Percentiles rank a stretch among this genome's conserved stretches.
Conservation (phyloP, 2,797 vertebrate species). For the Tarsius wallacei region DNA sequence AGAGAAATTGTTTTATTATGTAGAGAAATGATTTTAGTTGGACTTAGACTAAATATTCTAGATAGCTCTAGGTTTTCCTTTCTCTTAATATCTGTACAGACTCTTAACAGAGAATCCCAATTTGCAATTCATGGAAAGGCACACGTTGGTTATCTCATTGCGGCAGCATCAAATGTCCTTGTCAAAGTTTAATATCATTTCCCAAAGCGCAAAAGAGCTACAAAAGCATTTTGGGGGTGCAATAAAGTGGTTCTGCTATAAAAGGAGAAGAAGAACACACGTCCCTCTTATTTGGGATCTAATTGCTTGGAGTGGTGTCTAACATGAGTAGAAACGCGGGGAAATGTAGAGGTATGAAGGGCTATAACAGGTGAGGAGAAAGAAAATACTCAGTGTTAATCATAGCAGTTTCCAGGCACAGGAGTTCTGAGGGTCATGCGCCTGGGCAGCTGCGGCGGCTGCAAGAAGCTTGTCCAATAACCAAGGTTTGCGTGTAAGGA, state of each 20-base stretch:
- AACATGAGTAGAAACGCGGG: slow-evolving; percentile 1
- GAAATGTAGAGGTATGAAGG: not conserved
- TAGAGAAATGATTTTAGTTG: slow-evolving; percentile 1
- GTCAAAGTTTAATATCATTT: slow-evolving; percentile 51
- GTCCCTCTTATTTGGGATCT: not conserved
- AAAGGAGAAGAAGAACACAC: slow-evolving; percentile 5
- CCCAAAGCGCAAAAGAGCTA: slow-evolving; percentile 7
- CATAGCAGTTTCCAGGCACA: slow-evolving; percentile 74
- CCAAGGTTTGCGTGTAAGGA: slow-evolving; percentile 76
- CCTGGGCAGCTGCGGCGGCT: slow-evolving; percentile 84
- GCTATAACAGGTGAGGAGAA: slow-evolving; percentile 77
- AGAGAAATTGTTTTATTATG: not conserved
- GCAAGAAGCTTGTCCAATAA: slow-evolving; percentile 85
- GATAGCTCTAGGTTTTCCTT: not conserved
- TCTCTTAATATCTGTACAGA: not conserved
- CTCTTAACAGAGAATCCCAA: not conserved
- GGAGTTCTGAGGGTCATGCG: slow-evolving; percentile 83
- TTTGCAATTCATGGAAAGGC: slow-evolving; percentile 21
- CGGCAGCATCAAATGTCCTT: not conserved
- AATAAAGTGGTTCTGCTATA: not conserved
- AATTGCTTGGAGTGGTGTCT: not conserved
- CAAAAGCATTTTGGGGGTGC: slow-evolving; percentile 8
- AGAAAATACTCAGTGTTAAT: slow-evolving; percentile 80
- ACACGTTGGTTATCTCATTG: not conserved
- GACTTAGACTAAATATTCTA: not conserved